A percentile compares a stretch with the other conserved stretches of the same genome.
Evolutionary conservation across 1,140 invertebrate genomes (phyloP).

Genomic region (Heliconius nattereri): DNA sequence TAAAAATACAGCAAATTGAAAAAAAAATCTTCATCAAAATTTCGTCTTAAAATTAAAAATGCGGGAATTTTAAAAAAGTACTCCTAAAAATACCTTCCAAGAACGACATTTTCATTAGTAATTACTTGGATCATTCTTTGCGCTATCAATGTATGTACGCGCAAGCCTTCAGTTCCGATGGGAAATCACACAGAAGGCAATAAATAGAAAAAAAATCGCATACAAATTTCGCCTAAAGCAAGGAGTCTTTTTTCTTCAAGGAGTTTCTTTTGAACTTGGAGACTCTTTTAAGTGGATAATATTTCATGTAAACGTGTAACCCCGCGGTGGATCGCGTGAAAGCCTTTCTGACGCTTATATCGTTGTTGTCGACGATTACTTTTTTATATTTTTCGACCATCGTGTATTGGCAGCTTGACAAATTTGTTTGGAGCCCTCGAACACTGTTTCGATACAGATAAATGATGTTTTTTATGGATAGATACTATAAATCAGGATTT

Average conservation of each 20-base stretch:
- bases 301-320: slow-evolving; percentile 31
- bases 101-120: background rate
- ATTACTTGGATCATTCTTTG: background rate
- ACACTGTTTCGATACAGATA: slow-evolving; percentile 5
- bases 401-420: slow-evolving; percentile 6
- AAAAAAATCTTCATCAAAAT: too few species aligned
- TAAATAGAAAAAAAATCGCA: slow-evolving; percentile 33
- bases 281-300: slow-evolving; percentile 31
- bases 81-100: too few species aligned
- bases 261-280: slow-evolving; percentile 25
- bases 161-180: background rate
- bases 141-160: background rate
- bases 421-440: slow-evolving; percentile 1
- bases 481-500: background rate
- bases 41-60: too few species aligned
- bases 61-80: too few species aligned
- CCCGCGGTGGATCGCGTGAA: slow-evolving; percentile 21
- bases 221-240: slow-evolving; percentile 32
- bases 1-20: too few species aligned
- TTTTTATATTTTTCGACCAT: slow-evolving; percentile 12
- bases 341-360: slow-evolving; percentile 21
- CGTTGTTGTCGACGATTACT: slow-evolving; percentile 14
- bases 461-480: background rate
- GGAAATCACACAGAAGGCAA: slow-evolving; percentile 35
- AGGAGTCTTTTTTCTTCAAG: background rate